phyloP scores from a whole-genome alignment of 2,888 invertebrate genomes.

The Eledone cirrhosa region DNA sequence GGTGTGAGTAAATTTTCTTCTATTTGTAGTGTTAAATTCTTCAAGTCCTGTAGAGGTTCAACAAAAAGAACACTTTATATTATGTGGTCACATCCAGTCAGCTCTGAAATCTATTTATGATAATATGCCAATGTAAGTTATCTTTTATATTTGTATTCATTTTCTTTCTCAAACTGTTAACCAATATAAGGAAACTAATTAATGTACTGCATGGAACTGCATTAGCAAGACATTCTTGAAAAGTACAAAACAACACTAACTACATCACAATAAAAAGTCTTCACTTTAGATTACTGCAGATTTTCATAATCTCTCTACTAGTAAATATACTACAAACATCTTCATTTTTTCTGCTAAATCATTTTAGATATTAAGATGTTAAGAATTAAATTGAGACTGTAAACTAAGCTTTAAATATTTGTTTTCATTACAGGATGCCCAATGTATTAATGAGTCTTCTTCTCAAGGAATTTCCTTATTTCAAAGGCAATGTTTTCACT shows the following conservation, averaged over 20 bases:
- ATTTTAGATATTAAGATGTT: background rate
- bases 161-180: background rate
- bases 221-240: too few relatives aligned
- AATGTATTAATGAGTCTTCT: constrained; percentile 76
- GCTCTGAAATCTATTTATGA: constrained; percentile 39
- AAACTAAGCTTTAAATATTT: background rate
- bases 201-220: background rate
- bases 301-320: background rate
- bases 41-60: background rate
- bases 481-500: constrained; percentile 74
- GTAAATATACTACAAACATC: too few relatives aligned
- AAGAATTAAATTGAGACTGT: background rate
- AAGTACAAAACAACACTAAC: too few relatives aligned
- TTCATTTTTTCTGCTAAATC: too few relatives aligned
- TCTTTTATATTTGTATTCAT: too few relatives aligned
- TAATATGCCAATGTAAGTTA: constrained; percentile 57
- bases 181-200: background rate
- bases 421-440: constrained; percentile 73
- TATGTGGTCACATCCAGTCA: constrained; percentile 71
- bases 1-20: background rate
- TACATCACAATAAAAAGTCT: too few relatives aligned
- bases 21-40: constrained; percentile 4
- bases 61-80: constrained; percentile 56
- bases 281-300: background rate
- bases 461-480: constrained; percentile 79